phyloP scores from a whole-genome alignment of 92 coral and sea anemone species.

The Parazoanthus swiftii region DNA sequence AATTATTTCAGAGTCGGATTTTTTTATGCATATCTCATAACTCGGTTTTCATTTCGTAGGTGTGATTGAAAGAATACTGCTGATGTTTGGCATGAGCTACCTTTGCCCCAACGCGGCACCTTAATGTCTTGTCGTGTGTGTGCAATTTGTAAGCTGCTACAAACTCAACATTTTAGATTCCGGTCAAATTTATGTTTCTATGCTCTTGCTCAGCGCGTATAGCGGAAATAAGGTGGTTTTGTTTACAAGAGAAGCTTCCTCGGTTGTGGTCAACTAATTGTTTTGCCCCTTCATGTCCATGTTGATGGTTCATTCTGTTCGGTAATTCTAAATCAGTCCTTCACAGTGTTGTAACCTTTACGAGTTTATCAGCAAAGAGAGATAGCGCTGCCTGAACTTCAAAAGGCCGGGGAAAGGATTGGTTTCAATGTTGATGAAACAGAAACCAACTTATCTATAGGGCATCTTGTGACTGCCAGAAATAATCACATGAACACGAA shows the following conservation, averaged over 20 bases:
- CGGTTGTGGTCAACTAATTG: constrained; percentile 1
- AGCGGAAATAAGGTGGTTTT: constrained; percentile 29
- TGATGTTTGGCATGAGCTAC: background rate
- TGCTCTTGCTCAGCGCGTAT: background rate
- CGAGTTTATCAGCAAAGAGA: constrained; percentile 22
- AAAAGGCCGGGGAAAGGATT: constrained; percentile 34
- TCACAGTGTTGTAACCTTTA: background rate
- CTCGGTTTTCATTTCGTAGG: constrained; percentile 2
- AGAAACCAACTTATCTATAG: constrained; percentile 19
- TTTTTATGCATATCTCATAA: background rate
- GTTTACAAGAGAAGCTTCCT: constrained; percentile 27
- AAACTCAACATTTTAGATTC: background rate
- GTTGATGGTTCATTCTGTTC: background rate
- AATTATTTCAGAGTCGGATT: background rate
- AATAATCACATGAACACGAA: constrained; percentile 5
- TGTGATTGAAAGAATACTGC: constrained; percentile 15
- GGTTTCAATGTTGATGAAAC: constrained; percentile 37
- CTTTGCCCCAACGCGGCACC: background rate
- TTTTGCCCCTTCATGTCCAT: background rate
- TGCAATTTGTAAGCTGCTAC: background rate
- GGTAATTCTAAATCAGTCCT: background rate
- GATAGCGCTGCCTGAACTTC: constrained; percentile 9
- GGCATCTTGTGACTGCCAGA: constrained; percentile 9
- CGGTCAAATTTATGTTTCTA: background rate
- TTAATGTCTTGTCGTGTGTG: background rate